Conservation (phyloP, 1,140 invertebrate genomes). For the Bombus waltoni region DNA sequence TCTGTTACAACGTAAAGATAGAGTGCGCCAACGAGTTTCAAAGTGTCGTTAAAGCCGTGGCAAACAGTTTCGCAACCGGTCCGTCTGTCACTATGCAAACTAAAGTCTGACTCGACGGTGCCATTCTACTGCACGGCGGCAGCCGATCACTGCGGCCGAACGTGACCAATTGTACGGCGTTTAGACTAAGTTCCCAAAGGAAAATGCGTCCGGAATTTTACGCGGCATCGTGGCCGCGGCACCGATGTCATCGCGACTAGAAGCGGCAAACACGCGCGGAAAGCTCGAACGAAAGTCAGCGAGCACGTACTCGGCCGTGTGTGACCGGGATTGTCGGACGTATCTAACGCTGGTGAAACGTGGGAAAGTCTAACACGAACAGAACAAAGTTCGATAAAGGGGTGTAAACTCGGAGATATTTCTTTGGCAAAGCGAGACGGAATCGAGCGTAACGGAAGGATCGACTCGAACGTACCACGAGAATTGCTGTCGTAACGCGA, state of each 20-base stretch:
- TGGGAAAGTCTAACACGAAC: not conserved
- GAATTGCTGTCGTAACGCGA: constrained; percentile 3
- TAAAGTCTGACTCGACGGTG: not conserved
- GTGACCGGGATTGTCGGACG: constrained; percentile 36
- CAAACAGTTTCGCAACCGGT: not conserved
- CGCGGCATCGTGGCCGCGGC: not conserved
- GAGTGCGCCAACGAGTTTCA: not conserved
- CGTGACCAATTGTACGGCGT: constrained; percentile 34
- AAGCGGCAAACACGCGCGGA: not conserved
- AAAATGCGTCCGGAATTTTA: constrained; percentile 25
- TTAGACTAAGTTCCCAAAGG: constrained; percentile 5
- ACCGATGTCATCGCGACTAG: not conserved
- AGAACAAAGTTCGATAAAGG: constrained; percentile 11
- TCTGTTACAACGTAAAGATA: not conserved
- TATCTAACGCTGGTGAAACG: constrained; percentile 4
- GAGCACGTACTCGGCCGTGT: constrained; percentile 29
- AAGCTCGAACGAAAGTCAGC: constrained; percentile 40
- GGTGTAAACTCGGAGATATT: constrained; percentile 18
- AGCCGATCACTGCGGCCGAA: not conserved
- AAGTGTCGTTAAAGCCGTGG: not conserved
- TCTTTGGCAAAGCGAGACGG: too few species aligned
- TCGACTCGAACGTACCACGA: not conserved
- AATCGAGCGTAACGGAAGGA: not conserved
- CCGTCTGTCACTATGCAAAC: not conserved
- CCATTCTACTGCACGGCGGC: not conserved